Percentiles rank a stretch among this genome's conserved stretches.
phyloP scores from a whole-genome alignment of 2,888 invertebrate genomes.

The Dryobota labecula region DNA sequence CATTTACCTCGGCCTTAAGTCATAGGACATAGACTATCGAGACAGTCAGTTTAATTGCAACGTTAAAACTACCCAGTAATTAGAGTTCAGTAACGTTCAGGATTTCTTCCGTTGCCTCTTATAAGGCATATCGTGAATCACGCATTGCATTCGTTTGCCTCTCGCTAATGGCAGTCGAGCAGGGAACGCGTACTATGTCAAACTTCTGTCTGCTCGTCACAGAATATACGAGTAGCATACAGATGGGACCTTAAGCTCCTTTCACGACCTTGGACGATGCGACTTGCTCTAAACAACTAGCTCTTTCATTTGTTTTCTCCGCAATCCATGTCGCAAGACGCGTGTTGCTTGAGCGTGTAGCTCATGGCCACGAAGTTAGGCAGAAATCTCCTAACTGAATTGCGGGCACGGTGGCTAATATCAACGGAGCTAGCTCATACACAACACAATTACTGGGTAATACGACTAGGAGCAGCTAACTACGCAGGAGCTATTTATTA shows the following conservation, averaged over 20 bases:
- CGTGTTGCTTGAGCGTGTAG: neutral
- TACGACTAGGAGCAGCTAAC: no score
- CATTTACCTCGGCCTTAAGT: no score
- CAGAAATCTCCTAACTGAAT: neutral
- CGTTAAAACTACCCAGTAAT: neutral
- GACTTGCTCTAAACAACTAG: neutral
- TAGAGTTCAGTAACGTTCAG: neutral
- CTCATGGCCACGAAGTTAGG: neutral
- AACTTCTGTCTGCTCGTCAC: slow-evolving; percentile 10
- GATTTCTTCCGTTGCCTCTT: neutral
- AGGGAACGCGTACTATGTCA: slow-evolving; percentile 51
- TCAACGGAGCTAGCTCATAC: neutral
- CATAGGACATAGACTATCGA: no score
- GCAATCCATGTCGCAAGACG: neutral
- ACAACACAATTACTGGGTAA: no score
- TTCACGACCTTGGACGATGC: neutral
- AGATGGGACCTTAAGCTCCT: slow-evolving; percentile 5
- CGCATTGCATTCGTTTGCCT: neutral
- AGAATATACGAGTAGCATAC: slow-evolving; percentile 2
- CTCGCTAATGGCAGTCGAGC: slow-evolving; percentile 44
- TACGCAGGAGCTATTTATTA: no score
- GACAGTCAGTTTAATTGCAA: neutral
- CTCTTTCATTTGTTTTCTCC: no score
- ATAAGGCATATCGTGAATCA: slow-evolving; percentile 29
- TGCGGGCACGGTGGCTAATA: neutral